Conservation (phyloP, 1,140 invertebrate species). For the Camponotus pennsylvanicus region DNA sequence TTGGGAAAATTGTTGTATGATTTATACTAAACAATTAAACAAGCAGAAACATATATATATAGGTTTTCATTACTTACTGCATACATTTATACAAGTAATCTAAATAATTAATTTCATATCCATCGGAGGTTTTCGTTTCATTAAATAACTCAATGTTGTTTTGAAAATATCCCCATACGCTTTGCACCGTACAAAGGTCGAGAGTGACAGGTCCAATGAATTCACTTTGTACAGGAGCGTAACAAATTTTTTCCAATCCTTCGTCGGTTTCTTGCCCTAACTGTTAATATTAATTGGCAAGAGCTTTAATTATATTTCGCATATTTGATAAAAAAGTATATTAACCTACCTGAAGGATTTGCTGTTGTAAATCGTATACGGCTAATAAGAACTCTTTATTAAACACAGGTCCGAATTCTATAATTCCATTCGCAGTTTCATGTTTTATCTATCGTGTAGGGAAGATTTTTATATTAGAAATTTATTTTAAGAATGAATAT, state of each 20-base stretch:
- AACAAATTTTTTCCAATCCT: slow-evolving; percentile 93
- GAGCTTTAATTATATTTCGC: slow-evolving; percentile 47
- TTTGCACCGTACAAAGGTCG: slow-evolving; percentile 92
- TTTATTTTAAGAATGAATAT: background rate
- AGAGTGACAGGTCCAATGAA: slow-evolving; percentile 87
- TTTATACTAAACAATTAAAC: background rate
- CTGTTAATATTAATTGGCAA: slow-evolving; percentile 62
- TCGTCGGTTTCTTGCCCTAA: slow-evolving; percentile 83
- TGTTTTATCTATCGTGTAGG: slow-evolving; percentile 67
- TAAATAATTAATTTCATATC: slow-evolving; percentile 82
- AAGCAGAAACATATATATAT: background rate
- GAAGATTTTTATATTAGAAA: background rate
- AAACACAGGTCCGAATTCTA: slow-evolving; percentile 90
- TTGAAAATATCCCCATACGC: slow-evolving; percentile 93
- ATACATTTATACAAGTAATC: slow-evolving; percentile 85
- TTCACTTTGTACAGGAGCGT: slow-evolving; percentile 91
- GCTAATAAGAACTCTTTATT: slow-evolving; percentile 89
- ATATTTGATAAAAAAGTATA: slow-evolving; percentile 18
- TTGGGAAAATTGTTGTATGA: background rate
- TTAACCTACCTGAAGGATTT: slow-evolving; percentile 86
- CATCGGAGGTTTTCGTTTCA: background rate
- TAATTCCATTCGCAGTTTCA: slow-evolving; percentile 73
- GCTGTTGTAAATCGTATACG: slow-evolving; percentile 89
- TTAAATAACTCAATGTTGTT: slow-evolving; percentile 87
- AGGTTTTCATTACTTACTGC: slow-evolving; percentile 77